A percentile compares a stretch with the other conserved stretches of the same genome.
These are phyloP conservation scores for Cyprinella venusta DNA, from an alignment of 2,797 vertebrate species.

Conservation along the genomic window DNA sequence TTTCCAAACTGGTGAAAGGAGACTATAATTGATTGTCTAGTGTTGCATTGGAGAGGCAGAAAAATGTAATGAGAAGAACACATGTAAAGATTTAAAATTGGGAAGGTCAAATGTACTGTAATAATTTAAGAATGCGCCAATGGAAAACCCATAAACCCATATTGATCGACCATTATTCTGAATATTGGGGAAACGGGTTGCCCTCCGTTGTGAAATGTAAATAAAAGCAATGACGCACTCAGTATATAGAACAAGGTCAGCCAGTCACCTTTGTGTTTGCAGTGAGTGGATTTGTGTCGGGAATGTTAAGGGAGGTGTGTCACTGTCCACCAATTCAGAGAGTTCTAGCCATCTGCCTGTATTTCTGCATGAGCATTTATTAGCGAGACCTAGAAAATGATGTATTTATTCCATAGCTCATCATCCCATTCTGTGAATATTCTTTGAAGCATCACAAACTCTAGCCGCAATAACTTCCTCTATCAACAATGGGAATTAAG, in stretches of 20 bases:
- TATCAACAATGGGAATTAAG: slow-evolving; percentile 5
- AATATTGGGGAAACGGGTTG: background rate
- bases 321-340: slow-evolving; percentile 50
- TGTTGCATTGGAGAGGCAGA: background rate
- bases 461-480: background rate
- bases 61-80: background rate
- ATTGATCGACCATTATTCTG: background rate
- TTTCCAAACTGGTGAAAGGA: background rate
- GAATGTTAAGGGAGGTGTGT: slow-evolving; percentile 56
- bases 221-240: slow-evolving; percentile 51
- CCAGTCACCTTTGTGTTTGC: slow-evolving; percentile 19
- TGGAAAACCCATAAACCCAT: background rate
- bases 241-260: slow-evolving; percentile 50
- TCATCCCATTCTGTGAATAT: background rate
- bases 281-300: slow-evolving; percentile 42
- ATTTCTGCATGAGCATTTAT: background rate
- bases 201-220: slow-evolving; percentile 18
- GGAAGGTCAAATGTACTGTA: background rate
- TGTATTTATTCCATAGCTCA: background rate
- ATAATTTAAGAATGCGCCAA: background rate
- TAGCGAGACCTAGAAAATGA: background rate
- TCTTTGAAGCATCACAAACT: slow-evolving; percentile 1
- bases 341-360: slow-evolving; percentile 2
- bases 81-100: background rate
- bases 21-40: background rate